Percentiles rank a stretch among this genome's conserved stretches.
Evolutionary conservation across 2,888 invertebrate genomes (phyloP).

Genomic region (Dioctria linearis): DNA sequence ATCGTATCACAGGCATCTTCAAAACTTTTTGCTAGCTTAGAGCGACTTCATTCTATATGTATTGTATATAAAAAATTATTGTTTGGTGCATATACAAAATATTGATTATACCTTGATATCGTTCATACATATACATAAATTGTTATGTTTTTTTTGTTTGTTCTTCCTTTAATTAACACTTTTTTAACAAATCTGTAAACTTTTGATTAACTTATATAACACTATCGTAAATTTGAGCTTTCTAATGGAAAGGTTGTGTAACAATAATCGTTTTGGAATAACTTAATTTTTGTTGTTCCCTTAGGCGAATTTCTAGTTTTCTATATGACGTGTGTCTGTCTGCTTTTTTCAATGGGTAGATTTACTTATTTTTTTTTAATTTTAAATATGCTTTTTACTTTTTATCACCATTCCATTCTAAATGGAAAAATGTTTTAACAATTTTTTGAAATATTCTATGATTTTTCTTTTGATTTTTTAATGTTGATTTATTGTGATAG

Average conservation of each 20-base stretch:
- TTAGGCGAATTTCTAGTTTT: conserved; percentile 19
- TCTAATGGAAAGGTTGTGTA: conserved; percentile 5
- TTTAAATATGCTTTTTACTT: conserved; percentile 14
- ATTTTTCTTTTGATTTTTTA: too few relatives aligned
- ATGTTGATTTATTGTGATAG: too few relatives aligned
- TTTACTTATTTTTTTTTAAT: conserved; percentile 3
- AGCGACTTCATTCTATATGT: neutral
- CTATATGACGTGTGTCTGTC: conserved; percentile 10
- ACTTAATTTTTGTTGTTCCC: conserved; percentile 43
- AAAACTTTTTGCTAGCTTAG: neutral
- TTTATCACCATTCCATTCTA: neutral
- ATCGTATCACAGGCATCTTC: conserved; percentile 34
- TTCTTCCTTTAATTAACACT: too few relatives aligned
- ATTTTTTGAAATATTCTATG: too few relatives aligned
- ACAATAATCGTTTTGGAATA: conserved; percentile 17
- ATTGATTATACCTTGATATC: too few relatives aligned
- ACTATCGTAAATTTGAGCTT: conserved; percentile 45
- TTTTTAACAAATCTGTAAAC: conserved; percentile 14
- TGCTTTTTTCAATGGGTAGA: conserved; percentile 13
- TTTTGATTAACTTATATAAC: conserved; percentile 24
- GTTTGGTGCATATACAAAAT: neutral
- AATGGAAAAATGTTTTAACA: neutral
- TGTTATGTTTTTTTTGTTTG: too few relatives aligned
- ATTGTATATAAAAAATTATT: conserved; percentile 30
- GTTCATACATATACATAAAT: too few relatives aligned